These are phyloP conservation scores for Stylophora pistillata DNA, from an alignment of 64 coral and sea anemone genomes.

Conservation along the genomic window DNA sequence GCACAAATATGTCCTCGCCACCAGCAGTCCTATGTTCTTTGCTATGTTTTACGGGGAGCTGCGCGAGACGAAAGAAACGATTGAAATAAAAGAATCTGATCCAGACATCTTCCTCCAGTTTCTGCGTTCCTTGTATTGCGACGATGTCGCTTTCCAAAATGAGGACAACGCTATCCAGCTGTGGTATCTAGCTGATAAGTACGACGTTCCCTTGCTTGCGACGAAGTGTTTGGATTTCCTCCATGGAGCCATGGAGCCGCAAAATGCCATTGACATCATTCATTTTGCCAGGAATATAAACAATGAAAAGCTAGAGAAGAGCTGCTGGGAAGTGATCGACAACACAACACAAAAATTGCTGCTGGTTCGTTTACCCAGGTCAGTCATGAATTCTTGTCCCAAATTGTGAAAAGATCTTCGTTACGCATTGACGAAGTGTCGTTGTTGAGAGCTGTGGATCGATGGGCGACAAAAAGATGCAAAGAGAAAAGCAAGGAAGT, in stretches of 20 bases:
- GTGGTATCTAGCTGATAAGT: constrained; percentile 11
- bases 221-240: neutral
- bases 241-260: neutral
- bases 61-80: neutral
- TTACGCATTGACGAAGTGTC: neutral
- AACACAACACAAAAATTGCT: too few relatives aligned
- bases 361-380: neutral
- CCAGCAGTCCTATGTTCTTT: constrained; percentile 44
- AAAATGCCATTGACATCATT: neutral
- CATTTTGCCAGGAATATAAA: neutral
- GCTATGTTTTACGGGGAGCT: constrained; percentile 49
- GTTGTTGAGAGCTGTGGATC: neutral
- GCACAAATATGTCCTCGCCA: constrained; percentile 45
- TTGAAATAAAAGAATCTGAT: neutral
- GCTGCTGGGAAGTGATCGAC: constrained; percentile 11
- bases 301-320: neutral
- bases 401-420: neutral
- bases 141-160: neutral
- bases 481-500: neutral
- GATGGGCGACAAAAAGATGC: neutral
- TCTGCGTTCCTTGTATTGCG: constrained; percentile 29
- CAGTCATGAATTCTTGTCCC: neutral
- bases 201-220: neutral
- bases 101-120: constrained; percentile 20
- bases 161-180: neutral